Percentiles rank a stretch among this genome's conserved stretches.
Conservation (phyloP, 1,140 invertebrate species). For the Argopecten irradians region DNA sequence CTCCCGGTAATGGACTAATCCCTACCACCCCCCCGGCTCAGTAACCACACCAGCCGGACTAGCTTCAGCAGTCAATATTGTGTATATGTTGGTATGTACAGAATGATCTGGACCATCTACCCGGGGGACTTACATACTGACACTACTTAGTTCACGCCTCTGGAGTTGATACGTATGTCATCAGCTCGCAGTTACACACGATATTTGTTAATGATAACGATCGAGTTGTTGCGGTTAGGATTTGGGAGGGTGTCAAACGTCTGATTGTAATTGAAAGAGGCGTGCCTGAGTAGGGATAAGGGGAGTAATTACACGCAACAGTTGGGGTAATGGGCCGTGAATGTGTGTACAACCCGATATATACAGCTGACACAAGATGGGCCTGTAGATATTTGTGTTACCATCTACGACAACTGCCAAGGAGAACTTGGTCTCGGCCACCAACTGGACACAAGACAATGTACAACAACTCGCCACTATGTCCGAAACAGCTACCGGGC, state of each 20-base stretch:
- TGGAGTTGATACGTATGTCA: neutral
- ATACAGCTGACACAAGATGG: neutral
- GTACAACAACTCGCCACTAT: neutral
- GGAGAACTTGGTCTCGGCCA: neutral
- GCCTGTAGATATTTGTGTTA: constrained; percentile 12
- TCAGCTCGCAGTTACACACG: neutral
- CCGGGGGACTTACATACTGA: neutral
- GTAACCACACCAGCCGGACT: neutral
- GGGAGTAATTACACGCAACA: neutral
- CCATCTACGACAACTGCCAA: neutral
- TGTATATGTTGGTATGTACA: neutral
- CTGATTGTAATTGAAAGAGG: constrained; percentile 16
- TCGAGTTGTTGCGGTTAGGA: constrained; percentile 3
- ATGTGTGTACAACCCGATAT: constrained; percentile 16
- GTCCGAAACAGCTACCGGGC: constrained; percentile 2
- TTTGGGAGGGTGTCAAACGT: constrained; percentile 13
- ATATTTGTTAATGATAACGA: neutral
- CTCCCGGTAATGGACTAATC: neutral
- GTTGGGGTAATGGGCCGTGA: constrained; percentile 5
- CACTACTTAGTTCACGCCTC: constrained; percentile 2
- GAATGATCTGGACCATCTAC: neutral
- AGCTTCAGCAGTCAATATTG: neutral
- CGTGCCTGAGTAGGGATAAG: constrained; percentile 19
- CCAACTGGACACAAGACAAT: constrained; percentile 20
- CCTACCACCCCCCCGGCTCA: neutral